Conservation (phyloP, 2,797 vertebrate species). For the Megalops cyprinoides region DNA sequence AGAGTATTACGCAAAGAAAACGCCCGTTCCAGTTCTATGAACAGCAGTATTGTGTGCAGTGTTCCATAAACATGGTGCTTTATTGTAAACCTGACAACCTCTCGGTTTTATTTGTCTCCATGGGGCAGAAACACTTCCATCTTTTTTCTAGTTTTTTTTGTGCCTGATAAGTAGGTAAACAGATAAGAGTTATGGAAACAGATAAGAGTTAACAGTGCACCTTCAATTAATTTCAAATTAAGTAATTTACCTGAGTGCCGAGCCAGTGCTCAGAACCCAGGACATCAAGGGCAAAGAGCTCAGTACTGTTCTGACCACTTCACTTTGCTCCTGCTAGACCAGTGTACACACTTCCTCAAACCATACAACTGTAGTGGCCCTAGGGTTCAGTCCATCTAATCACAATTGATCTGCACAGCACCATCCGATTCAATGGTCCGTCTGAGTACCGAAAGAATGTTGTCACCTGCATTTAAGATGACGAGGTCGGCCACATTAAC, state of each 20-base stretch:
- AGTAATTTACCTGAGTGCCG: neutral
- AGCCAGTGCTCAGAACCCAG: neutral
- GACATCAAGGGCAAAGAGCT: neutral
- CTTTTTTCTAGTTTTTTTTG: neutral
- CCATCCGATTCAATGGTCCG: neutral
- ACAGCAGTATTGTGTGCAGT: neutral
- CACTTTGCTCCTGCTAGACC: too few species aligned
- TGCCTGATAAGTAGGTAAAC: constrained; percentile 21
- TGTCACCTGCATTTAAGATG: neutral
- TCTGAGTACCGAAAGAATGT: neutral
- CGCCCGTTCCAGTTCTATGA: too few species aligned
- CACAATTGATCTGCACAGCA: neutral
- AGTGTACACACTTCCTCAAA: neutral
- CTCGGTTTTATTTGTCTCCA: too few species aligned
- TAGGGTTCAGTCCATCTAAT: neutral
- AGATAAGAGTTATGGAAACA: neutral
- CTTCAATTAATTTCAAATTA: neutral
- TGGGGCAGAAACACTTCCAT: too few species aligned
- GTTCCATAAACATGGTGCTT: constrained; percentile 15
- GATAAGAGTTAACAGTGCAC: neutral
- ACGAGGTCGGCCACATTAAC: too few species aligned
- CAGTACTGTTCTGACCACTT: neutral
- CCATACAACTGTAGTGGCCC: too few species aligned
- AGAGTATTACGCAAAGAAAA: neutral
- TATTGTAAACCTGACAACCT: neutral